These are phyloP conservation scores for Stegodyphus dumicola DNA, from an alignment of 1,140 invertebrate species.

Conservation along the genomic window DNA sequence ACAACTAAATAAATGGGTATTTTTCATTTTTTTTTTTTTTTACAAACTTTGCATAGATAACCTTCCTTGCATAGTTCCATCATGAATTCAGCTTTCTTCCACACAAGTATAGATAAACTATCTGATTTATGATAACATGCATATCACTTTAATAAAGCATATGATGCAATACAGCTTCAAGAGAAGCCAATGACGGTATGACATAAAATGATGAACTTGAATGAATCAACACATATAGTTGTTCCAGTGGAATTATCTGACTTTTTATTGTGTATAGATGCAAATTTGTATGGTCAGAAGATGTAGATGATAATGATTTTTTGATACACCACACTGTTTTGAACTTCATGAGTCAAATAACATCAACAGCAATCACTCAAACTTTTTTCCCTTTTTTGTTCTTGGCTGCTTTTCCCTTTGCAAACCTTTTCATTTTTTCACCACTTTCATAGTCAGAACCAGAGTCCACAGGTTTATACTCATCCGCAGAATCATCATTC, in stretches of 20 bases:
- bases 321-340: background rate
- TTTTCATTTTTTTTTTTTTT: background rate
- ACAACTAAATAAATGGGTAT: background rate
- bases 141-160: conserved; percentile 31
- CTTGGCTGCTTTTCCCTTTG: conserved; percentile 17
- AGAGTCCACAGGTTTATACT: conserved; percentile 56
- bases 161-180: background rate
- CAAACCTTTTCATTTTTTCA: conserved; percentile 31
- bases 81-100: conserved; percentile 30
- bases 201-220: conserved; percentile 2
- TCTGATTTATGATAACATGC: conserved; percentile 10
- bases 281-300: background rate
- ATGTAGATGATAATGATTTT: background rate
- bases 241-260: conserved; percentile 5
- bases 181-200: conserved; percentile 1
- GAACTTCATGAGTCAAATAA: background rate
- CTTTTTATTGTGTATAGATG: conserved; percentile 3
- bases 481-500: conserved; percentile 47
- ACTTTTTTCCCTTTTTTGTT: conserved; percentile 24
- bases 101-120: background rate
- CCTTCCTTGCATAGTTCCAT: background rate
- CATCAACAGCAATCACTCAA: conserved; percentile 14
- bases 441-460: conserved; percentile 52
- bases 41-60: background rate
- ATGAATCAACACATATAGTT: conserved; percentile 2